Conservation (phyloP, 1,140 invertebrate species). For the Penaeus chinensis region DNA sequence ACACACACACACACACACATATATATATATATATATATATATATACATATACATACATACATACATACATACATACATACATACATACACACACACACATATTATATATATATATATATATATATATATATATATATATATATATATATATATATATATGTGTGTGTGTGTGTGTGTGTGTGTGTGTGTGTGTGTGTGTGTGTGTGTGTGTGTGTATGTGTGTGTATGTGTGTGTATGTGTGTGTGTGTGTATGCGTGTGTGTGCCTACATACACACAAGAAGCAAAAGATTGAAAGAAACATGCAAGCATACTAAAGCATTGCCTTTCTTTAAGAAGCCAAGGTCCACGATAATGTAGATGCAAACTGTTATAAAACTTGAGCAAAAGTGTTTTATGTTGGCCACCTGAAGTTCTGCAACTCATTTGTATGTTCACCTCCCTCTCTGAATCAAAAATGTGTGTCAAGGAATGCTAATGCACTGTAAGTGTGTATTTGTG, state of each 20-base stretch:
- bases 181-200: neutral
- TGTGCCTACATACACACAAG: neutral
- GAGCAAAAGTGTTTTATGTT: too few species aligned
- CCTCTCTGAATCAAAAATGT: too few species aligned
- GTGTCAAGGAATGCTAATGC: neutral
- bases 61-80: neutral
- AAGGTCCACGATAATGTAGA: too few species aligned
- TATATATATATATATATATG: neutral
- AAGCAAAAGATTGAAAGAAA: too few species aligned
- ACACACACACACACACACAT: too few species aligned
- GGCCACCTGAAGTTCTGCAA: too few species aligned
- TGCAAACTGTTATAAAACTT: too few species aligned
- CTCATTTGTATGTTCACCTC: too few species aligned
- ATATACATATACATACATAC: neutral
- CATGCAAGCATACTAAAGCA: too few species aligned
- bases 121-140: conserved; percentile 8
- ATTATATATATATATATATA: conserved; percentile 16
- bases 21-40: too few species aligned
- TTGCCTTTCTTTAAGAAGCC: too few species aligned
- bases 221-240: neutral
- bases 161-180: neutral
- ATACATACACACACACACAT: neutral
- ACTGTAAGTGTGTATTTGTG: neutral
- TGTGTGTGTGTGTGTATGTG: neutral
- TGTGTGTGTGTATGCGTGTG: neutral